Conservation (phyloP, 37 sponge, comb jelly and placozoan genomes). For the Spongia lamella region DNA sequence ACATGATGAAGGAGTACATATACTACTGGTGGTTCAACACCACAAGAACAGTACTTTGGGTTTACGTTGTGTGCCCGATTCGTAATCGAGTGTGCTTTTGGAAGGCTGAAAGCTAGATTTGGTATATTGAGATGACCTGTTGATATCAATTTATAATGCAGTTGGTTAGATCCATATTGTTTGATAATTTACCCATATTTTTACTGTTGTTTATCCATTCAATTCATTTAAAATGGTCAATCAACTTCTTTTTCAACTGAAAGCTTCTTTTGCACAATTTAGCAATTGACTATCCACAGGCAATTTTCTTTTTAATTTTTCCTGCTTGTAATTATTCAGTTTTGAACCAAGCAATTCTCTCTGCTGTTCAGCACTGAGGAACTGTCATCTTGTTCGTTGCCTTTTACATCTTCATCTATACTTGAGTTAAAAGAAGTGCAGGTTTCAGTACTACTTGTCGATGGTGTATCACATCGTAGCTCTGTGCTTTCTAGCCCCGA, state of each 20-base stretch:
- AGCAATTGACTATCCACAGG: constrained; percentile 7
- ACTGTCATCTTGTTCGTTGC: too few species aligned
- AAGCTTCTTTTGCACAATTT: constrained; percentile 2
- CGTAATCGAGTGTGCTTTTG: constrained; percentile 6
- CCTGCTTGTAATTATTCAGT: background rate
- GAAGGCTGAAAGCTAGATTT: background rate
- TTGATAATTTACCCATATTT: background rate
- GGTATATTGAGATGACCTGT: background rate
- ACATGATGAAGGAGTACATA: too few species aligned
- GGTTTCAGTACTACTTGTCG: too few species aligned
- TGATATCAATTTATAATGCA: too few species aligned
- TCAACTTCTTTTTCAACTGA: too few species aligned
- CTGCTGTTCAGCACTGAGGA: background rate
- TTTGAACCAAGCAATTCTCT: background rate
- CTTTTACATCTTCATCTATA: too few species aligned
- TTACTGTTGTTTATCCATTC: background rate
- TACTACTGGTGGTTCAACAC: too few species aligned
- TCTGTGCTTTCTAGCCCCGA: background rate
- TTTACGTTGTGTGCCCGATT: background rate
- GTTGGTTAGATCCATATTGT: background rate
- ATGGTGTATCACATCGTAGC: too few species aligned
- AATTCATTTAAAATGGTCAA: background rate
- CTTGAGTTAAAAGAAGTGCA: too few species aligned
- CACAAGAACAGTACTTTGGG: constrained; percentile 10
- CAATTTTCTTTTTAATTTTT: constrained; percentile 3